phyloP scores from a whole-genome alignment of 2,797 vertebrate species.

The Lithobates sylvaticus region DNA sequence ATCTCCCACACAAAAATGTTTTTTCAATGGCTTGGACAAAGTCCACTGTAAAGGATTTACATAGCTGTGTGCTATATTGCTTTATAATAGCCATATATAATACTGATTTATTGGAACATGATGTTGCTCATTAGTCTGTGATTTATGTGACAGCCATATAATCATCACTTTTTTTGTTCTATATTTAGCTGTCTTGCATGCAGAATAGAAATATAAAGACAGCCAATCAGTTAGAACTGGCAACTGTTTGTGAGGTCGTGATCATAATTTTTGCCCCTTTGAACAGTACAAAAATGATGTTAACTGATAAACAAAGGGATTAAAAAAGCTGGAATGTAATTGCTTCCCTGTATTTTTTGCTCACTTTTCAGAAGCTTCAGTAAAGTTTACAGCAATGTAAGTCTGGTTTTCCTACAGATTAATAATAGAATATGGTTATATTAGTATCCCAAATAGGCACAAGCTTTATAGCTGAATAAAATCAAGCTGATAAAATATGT shows the following conservation, averaged over 20 bases:
- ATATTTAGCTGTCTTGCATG: neutral
- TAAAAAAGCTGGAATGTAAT: too few species aligned
- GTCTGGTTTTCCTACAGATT: too few species aligned
- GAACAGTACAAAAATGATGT: neutral
- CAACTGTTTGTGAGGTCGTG: neutral
- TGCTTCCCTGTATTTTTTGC: too few species aligned
- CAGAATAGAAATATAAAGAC: neutral
- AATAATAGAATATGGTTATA: too few species aligned
- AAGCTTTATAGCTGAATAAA: too few species aligned
- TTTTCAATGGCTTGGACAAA: too few species aligned
- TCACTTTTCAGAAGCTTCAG: too few species aligned
- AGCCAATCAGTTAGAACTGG: constrained; percentile 6
- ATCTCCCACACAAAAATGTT: neutral
- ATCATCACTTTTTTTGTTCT: neutral
- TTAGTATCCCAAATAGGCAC: too few species aligned
- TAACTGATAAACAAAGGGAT: neutral
- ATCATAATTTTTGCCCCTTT: neutral
- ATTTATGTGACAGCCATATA: constrained; percentile 45
- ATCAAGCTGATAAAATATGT: too few species aligned
- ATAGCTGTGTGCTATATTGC: neutral
- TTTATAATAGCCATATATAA: constrained; percentile 55
- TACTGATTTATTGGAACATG: constrained; percentile 18
- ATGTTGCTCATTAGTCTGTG: constrained; percentile 16
- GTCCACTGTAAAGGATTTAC: neutral
- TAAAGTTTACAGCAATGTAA: too few species aligned